A percentile compares a stretch with the other conserved stretches of the same genome.
These are phyloP conservation scores for Dynastes grantii DNA, from an alignment of 2,888 invertebrate genomes.

Conservation along the genomic window DNA sequence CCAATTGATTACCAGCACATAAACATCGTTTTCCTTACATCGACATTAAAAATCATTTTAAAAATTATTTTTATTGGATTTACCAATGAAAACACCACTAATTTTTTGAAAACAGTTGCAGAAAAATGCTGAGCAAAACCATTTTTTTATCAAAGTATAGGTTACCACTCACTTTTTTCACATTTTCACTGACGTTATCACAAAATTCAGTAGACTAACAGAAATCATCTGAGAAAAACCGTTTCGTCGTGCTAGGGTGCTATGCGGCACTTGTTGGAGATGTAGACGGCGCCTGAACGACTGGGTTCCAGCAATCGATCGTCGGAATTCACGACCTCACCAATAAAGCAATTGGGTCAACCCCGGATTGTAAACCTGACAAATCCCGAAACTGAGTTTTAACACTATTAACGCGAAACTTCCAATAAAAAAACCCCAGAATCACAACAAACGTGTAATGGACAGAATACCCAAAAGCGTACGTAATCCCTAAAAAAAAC, in stretches of 20 bases:
- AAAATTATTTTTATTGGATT: no score
- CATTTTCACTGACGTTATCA: slow-evolving; percentile 28
- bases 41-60: no score
- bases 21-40: no score
- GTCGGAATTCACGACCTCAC: slow-evolving; percentile 49
- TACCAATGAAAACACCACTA: no score
- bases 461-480: no score
- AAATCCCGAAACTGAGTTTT: background rate
- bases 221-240: slow-evolving; percentile 35
- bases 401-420: background rate
- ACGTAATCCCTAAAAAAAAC: background rate
- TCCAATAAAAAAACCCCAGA: background rate
- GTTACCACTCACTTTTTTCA: slow-evolving; percentile 23
- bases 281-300: slow-evolving; percentile 51
- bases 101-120: no score
- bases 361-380: slow-evolving; percentile 33
- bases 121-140: no score
- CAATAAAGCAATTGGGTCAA: slow-evolving; percentile 51
- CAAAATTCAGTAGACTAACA: slow-evolving; percentile 27
- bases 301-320: slow-evolving; percentile 52
- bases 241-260: slow-evolving; percentile 40
- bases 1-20: no score
- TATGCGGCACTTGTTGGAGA: slow-evolving; percentile 51
- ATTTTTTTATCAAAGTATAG: no score
- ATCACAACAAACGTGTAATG: no score